phyloP scores from a whole-genome alignment of 2,888 invertebrate species.

The Zeuzera pyrina region DNA sequence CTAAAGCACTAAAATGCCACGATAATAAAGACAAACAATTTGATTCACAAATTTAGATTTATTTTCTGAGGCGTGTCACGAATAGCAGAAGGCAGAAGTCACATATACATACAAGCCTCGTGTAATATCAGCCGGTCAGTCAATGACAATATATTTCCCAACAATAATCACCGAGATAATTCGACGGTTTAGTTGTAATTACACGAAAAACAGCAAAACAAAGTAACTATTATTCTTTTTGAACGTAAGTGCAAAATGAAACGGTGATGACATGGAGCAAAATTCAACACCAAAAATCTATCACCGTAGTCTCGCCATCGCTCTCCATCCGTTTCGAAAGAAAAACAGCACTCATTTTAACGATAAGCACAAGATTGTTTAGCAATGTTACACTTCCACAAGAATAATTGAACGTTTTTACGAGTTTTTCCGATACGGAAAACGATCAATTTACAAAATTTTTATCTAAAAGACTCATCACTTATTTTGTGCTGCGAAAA shows the following conservation, averaged over 20 bases:
- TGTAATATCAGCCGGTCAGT: slow-evolving; percentile 75
- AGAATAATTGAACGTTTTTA: slow-evolving; percentile 55
- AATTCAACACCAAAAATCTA: slow-evolving; percentile 74
- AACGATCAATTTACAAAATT: slow-evolving; percentile 70
- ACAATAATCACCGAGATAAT: slow-evolving; percentile 56
- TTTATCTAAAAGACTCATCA: slow-evolving; percentile 75
- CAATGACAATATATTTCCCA: slow-evolving; percentile 71
- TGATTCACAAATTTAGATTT: slow-evolving; percentile 69
- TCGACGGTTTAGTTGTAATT: slow-evolving; percentile 44
- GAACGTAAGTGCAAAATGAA: slow-evolving; percentile 55
- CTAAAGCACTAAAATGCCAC: slow-evolving; percentile 68
- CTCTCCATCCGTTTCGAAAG: slow-evolving; percentile 71
- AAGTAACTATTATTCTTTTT: slow-evolving; percentile 50
- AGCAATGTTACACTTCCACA: slow-evolving; percentile 63
- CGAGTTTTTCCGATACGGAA: slow-evolving; percentile 53
- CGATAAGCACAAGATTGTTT: slow-evolving; percentile 62
- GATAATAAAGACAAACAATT: slow-evolving; percentile 63
- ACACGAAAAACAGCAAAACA: slow-evolving; percentile 54
- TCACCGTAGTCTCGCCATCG: slow-evolving; percentile 74
- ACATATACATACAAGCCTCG: slow-evolving; percentile 74
- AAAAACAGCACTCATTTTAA: slow-evolving; percentile 72
- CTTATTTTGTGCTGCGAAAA: slow-evolving; percentile 76
- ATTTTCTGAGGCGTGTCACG: slow-evolving; percentile 74
- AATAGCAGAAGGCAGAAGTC: slow-evolving; percentile 72
- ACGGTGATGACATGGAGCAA: slow-evolving; percentile 70